phyloP scores from a whole-genome alignment of 2,888 invertebrate species.

The Acholoe squamosa region DNA sequence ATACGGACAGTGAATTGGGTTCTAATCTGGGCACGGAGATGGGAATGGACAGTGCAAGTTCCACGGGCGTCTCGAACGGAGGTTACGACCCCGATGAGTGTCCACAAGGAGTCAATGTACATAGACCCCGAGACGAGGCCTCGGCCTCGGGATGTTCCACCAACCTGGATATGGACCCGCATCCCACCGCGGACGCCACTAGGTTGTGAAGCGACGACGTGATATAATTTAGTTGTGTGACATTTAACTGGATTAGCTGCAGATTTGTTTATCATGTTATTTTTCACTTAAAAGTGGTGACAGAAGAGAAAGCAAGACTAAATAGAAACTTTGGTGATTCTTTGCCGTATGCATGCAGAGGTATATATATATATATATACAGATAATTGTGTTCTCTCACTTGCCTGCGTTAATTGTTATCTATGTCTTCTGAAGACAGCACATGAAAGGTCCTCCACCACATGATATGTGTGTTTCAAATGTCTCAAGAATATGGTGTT shows the following conservation, averaged over 20 bases:
- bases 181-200: neutral
- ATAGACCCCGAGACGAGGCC: constrained; percentile 10
- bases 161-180: neutral
- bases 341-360: neutral
- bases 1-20: constrained; percentile 51
- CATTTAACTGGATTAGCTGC: neutral
- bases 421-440: neutral
- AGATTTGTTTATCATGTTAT: neutral
- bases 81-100: constrained; percentile 23
- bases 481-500: neutral
- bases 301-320: constrained; percentile 10
- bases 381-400: neutral
- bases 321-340: neutral
- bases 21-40: constrained; percentile 55
- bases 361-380: too few relatives aligned
- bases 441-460: neutral
- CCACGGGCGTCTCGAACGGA: constrained; percentile 38
- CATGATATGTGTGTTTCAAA: neutral
- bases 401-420: constrained; percentile 10
- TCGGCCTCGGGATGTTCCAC: neutral
- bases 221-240: constrained; percentile 38
- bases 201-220: constrained; percentile 51
- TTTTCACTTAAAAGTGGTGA: neutral
- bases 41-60: constrained; percentile 56
- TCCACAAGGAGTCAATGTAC: constrained; percentile 39